These are phyloP conservation scores for Mongoloraphidia duomilia DNA, from an alignment of 2,888 invertebrate genomes.

Conservation along the genomic window DNA sequence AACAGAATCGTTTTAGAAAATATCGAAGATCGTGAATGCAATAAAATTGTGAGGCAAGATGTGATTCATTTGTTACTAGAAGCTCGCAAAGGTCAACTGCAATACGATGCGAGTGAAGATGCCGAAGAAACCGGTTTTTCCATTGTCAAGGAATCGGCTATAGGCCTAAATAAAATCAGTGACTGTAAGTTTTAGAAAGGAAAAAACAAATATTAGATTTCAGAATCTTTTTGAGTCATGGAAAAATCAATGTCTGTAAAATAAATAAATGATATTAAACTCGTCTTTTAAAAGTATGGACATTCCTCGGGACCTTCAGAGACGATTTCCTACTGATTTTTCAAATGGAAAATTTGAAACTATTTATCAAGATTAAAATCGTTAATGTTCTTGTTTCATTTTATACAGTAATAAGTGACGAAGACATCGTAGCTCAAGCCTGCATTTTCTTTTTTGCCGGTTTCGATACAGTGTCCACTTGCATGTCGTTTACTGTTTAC, in stretches of 20 bases:
- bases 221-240: too few relatives aligned
- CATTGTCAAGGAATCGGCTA: neutral
- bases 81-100: slow-evolving; percentile 29
- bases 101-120: slow-evolving; percentile 12
- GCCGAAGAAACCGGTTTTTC: slow-evolving; percentile 6
- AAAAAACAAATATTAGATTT: too few relatives aligned
- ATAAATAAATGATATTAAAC: too few relatives aligned
- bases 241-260: too few relatives aligned
- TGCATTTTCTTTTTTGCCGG: slow-evolving; percentile 37
- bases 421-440: slow-evolving; percentile 41
- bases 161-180: neutral
- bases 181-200: too few relatives aligned
- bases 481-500: slow-evolving; percentile 35
- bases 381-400: too few relatives aligned
- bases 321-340: too few relatives aligned
- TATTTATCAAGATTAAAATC: too few relatives aligned
- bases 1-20: slow-evolving; percentile 14
- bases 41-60: slow-evolving; percentile 19
- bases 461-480: slow-evolving; percentile 32
- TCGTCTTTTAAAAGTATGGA: too few relatives aligned
- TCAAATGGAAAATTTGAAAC: too few relatives aligned
- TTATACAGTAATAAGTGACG: slow-evolving; percentile 21
- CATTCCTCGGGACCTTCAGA: too few relatives aligned
- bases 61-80: slow-evolving; percentile 42
- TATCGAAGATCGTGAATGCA: slow-evolving; percentile 15